Base-by-base conservation (phyloP, 2,113 vertebrate genomes). In the Leptosomus discolor region DNA sequence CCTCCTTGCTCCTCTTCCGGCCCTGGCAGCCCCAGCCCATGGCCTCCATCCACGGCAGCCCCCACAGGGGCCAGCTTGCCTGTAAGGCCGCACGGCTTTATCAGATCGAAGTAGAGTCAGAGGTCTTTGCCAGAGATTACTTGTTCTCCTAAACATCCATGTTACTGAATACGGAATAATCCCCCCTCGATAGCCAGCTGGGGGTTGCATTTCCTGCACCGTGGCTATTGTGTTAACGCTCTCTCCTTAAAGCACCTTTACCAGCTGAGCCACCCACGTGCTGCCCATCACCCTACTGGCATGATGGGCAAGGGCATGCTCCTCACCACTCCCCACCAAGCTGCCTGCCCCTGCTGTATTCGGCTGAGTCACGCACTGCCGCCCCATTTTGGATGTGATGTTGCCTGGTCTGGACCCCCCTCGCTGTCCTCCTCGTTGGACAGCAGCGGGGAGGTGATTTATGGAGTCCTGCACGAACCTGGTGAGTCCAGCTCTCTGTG, bases 131-230 rank as follows among this genome's bases (percentile, higher is more conserved):
- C 71, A 78, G 95, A 89, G 95, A 97, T 96, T 91, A 94, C 76
- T 81, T 89, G 86, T 94, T 97, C 95, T 95, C 64, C 79, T 84
- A 9, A 92, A 91, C 79, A 92, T 39, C 80, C 65, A 0, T 94
- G 92, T 96, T 96, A 94, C 95, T 76, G 95, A 95, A 92, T 91
- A 97, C 6, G 9, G 85, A 60, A 70, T 96, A 89, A 97, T 95
- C 79, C n/a, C 34, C n/a, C 46, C 53, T 83, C 56, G 2, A 21
- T 60, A 84, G 85, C 79, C 68, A 70, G 71, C 79, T 50, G 43
- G 53, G 36, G 24, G 37, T 43, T 84, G 77, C 3, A 4, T 95
- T 95, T 81, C 88, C 73, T 81, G 82, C 68, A 5, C 60, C 29
- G 32, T 8, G 5, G 64, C 95, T 94, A n/a, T 91, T 41, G 0